These are phyloP conservation scores for Pachymerium ferrugineum DNA, from an alignment of 2,888 invertebrate genomes.

Conservation along the genomic window DNA sequence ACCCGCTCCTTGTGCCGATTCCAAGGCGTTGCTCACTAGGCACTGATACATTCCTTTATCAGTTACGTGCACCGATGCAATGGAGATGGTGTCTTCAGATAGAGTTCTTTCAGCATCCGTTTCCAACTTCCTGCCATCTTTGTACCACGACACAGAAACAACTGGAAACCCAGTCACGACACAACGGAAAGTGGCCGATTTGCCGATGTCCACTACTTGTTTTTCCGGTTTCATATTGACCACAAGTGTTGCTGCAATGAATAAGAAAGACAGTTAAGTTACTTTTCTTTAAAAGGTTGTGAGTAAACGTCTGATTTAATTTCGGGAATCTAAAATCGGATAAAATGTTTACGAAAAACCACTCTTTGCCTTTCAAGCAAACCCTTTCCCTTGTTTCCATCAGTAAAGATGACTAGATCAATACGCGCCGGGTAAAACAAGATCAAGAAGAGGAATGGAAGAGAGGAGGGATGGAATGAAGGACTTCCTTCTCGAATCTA, in stretches of 20 bases:
- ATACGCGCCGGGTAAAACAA: constrained; percentile 10
- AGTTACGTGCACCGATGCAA: constrained; percentile 56
- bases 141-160: constrained; percentile 43
- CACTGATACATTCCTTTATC: constrained; percentile 65
- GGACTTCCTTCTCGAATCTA: constrained; percentile 20
- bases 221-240: constrained; percentile 82
- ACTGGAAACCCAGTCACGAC: constrained; percentile 46
- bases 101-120: constrained; percentile 53
- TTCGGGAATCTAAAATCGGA: too few species aligned
- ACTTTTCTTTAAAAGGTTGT: too few species aligned
- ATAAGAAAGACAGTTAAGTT: not conserved
- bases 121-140: constrained; percentile 35
- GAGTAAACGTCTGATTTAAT: too few species aligned
- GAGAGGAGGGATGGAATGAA: not conserved
- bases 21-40: constrained; percentile 54
- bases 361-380: not conserved
- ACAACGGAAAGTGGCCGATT: constrained; percentile 69
- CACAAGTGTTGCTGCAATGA: constrained; percentile 67
- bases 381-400: constrained; percentile 16
- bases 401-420: not conserved
- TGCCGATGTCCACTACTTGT: constrained; percentile 70
- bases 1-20: constrained; percentile 50
- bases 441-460: not conserved
- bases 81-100: constrained; percentile 30
- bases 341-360: not conserved